Evolutionary conservation across 2,888 invertebrate genomes (phyloP).

Genomic region (Xiphydria camelus): DNA sequence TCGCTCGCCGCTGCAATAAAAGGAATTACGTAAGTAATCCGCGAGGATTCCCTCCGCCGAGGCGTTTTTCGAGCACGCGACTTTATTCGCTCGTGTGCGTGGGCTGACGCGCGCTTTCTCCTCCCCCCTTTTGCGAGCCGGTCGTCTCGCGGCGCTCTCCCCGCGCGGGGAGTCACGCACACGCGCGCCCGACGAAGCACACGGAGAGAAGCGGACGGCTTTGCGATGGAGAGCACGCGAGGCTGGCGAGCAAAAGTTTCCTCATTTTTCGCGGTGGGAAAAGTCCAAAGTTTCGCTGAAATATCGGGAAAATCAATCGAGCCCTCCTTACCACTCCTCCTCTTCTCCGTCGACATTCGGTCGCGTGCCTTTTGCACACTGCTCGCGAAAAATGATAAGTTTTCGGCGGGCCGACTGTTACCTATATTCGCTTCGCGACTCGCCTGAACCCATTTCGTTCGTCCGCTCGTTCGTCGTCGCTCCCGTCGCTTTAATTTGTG

Average conservation of each 20-base stretch:
- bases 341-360: slow-evolving; percentile 9
- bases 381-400: slow-evolving; percentile 19
- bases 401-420: too few species aligned
- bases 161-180: not conserved
- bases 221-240: slow-evolving; percentile 18
- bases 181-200: slow-evolving; percentile 14
- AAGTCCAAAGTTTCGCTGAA: slow-evolving; percentile 44
- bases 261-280: slow-evolving; percentile 48
- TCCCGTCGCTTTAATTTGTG: too few species aligned
- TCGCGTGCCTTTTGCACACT: slow-evolving; percentile 2
- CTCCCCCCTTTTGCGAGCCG: too few species aligned
- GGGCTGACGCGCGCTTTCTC: too few species aligned
- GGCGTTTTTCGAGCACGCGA: too few species aligned
- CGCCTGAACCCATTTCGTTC: slow-evolving; percentile 11
- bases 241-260: slow-evolving; percentile 51
- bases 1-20: too few species aligned
- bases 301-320: slow-evolving; percentile 54
- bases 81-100: slow-evolving; percentile 4
- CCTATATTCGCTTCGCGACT: too few species aligned
- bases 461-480: too few species aligned
- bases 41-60: too few species aligned
- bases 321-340: slow-evolving; percentile 13
- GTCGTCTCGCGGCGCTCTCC: too few species aligned
- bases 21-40: too few species aligned
- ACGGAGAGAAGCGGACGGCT: slow-evolving; percentile 29